phyloP scores from a whole-genome alignment of 2,113 vertebrate species.

The Limanda limanda region DNA sequence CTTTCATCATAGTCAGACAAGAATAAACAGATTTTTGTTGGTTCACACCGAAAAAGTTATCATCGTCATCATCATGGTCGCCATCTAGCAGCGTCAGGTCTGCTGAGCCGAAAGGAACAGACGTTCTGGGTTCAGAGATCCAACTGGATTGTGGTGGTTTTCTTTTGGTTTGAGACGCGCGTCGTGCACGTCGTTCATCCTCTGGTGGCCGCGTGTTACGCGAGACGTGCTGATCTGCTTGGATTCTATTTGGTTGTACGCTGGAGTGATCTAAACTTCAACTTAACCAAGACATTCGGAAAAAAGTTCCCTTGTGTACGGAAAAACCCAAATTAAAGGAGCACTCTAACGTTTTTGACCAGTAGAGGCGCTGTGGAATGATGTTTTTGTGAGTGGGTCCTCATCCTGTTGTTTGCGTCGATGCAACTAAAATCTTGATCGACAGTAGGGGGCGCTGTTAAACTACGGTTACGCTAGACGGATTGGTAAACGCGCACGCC shows the following conservation, averaged over 20 bases:
- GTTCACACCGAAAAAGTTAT: constrained; percentile 62
- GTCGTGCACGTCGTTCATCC: constrained; percentile 3
- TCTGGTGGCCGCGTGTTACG: not conserved
- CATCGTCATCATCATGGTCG: constrained; percentile 44
- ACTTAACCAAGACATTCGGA: not conserved
- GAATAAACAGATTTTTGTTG: constrained; percentile 73
- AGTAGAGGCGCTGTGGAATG: not conserved
- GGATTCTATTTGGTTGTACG: not conserved
- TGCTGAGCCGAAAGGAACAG: constrained; percentile 69
- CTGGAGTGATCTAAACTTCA: not conserved
- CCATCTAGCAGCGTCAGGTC: constrained; percentile 76
- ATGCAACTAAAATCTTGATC: no score
- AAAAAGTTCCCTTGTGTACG: not conserved
- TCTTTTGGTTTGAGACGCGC: constrained; percentile 57
- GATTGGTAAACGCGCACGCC: no score
- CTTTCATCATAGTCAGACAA: constrained; percentile 71
- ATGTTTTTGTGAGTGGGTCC: constrained; percentile 9
- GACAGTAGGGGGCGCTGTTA: no score
- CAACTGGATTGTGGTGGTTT: constrained; percentile 61
- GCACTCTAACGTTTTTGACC: not conserved
- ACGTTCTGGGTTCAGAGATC: constrained; percentile 43
- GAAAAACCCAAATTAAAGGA: not conserved
- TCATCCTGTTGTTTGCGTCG: not conserved
- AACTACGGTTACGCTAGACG: no score
- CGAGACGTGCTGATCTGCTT: not conserved